phyloP scores from a whole-genome alignment of 2,113 vertebrate species.

The Equus przewalskii region DNA sequence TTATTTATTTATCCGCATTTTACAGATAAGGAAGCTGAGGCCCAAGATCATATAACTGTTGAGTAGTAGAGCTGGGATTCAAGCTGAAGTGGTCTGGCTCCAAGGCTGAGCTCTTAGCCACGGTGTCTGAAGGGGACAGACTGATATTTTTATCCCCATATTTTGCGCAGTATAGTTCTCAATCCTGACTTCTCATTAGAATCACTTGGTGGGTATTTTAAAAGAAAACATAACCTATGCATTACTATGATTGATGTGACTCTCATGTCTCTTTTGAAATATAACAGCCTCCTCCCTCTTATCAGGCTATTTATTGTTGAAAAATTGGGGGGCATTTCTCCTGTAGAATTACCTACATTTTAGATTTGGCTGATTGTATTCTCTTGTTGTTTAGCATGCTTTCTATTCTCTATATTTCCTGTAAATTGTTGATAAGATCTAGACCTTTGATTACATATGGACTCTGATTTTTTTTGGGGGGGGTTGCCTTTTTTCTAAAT shows the following conservation, averaged over 20 bases:
- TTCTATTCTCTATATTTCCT: background rate
- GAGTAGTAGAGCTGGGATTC: background rate
- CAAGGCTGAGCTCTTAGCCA: background rate
- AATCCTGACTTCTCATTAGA: background rate
- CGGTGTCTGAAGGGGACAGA: background rate
- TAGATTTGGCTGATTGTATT: background rate
- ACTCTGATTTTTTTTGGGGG: background rate
- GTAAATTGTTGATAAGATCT: conserved; percentile 9
- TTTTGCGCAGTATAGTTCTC: background rate
- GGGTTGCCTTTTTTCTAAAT: too few species aligned
- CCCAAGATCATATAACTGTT: background rate
- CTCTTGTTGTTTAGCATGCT: background rate
- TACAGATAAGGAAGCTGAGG: background rate
- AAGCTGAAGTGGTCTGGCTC: background rate
- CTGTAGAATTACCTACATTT: background rate
- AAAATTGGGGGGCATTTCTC: background rate
- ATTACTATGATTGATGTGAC: background rate
- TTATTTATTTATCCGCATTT: background rate
- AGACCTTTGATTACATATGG: background rate
- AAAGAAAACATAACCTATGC: background rate
- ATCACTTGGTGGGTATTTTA: background rate
- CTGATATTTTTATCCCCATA: background rate
- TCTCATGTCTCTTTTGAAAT: background rate
- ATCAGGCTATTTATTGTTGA: background rate
- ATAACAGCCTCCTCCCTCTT: background rate